phyloP scores from a whole-genome alignment of 2,888 invertebrate genomes.

The Thelaira solivaga region DNA sequence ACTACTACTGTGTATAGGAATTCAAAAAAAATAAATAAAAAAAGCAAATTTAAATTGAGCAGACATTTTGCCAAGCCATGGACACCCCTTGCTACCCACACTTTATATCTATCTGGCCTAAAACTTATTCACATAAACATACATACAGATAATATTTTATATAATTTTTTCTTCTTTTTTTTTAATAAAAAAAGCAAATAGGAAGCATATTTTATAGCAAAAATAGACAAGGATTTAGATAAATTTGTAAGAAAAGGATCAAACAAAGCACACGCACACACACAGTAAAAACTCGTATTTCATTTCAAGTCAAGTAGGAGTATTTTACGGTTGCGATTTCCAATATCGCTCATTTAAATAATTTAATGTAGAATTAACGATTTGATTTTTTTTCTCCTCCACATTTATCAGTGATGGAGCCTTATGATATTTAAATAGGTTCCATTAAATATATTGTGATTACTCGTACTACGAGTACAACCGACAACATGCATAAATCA shows the following conservation, averaged over 20 bases:
- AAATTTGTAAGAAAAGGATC: conserved; percentile 11
- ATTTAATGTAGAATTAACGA: no score
- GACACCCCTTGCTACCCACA: not conserved
- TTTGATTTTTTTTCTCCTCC: no score
- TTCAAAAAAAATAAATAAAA: conserved; percentile 25
- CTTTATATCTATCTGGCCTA: not conserved
- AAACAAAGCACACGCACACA: not conserved
- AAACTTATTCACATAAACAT: not conserved
- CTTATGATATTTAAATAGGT: no score
- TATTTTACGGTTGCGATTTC: conserved; percentile 3
- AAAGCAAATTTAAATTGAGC: not conserved
- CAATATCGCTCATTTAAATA: not conserved
- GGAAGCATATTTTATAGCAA: conserved; percentile 30
- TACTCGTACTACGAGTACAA: no score
- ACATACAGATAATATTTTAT: not conserved
- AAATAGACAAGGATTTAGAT: conserved; percentile 31
- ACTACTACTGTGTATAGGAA: no score
- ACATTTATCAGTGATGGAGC: no score
- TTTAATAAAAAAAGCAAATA: not conserved
- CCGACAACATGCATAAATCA: conserved; percentile 46
- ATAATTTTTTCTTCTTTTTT: not conserved
- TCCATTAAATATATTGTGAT: no score
- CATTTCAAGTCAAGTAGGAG: conserved; percentile 6
- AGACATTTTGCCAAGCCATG: not conserved
- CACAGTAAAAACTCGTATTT: conserved; percentile 6